Conservation (phyloP, 2,113 vertebrate genomes). For the Nanorana parkeri region DNA sequence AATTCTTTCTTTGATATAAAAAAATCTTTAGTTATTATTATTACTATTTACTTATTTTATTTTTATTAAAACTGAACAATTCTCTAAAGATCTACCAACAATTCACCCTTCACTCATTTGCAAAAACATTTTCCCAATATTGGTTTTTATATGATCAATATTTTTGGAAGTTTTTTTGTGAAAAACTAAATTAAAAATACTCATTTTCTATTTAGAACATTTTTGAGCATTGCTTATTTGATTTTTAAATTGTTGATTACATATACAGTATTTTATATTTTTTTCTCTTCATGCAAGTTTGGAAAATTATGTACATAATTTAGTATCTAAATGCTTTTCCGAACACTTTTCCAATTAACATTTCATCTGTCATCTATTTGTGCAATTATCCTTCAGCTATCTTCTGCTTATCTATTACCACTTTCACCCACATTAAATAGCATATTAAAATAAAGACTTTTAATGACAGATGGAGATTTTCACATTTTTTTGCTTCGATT, state of each 20-base stretch:
- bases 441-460: conserved; percentile 21
- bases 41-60: too few species aligned
- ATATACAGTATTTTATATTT: conserved; percentile 4
- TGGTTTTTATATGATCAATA: too few species aligned
- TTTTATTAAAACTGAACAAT: too few species aligned
- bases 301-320: conserved; percentile 46
- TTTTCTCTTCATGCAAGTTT: conserved; percentile 17
- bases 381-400: conserved; percentile 44
- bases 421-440: conserved; percentile 37
- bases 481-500: too few species aligned
- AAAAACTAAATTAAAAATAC: neutral
- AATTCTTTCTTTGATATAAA: too few species aligned
- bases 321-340: conserved; percentile 42
- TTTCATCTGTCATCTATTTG: conserved; percentile 54
- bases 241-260: conserved; percentile 23
- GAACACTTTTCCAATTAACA: conserved; percentile 53
- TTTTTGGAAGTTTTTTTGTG: too few species aligned
- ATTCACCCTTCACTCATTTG: too few species aligned
- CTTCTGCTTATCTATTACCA: conserved; percentile 44
- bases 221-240: neutral
- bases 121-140: too few species aligned
- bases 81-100: too few species aligned
- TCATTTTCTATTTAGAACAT: too few species aligned
- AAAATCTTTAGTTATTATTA: too few species aligned
- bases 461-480: neutral